These are phyloP conservation scores for Microchrysa polita DNA, from an alignment of 2,888 invertebrate species.

Conservation along the genomic window DNA sequence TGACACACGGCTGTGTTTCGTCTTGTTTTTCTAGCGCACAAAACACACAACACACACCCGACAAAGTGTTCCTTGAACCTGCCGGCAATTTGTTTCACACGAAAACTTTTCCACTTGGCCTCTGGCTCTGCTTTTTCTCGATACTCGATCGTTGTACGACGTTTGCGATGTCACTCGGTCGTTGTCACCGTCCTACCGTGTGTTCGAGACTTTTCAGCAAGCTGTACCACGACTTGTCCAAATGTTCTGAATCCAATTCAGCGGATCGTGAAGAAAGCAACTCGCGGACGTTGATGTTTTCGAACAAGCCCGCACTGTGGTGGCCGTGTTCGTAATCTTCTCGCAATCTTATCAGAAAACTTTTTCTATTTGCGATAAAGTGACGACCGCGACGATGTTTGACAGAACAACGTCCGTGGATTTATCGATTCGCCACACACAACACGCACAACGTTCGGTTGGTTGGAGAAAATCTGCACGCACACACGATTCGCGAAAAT, in stretches of 20 bases:
- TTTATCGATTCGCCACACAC: constrained; percentile 10
- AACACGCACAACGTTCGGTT: too few relatives aligned
- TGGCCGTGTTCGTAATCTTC: too few relatives aligned
- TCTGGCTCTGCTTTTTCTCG: background rate
- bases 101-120: background rate
- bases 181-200: too few relatives aligned
- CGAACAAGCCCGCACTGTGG: background rate
- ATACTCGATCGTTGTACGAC: too few relatives aligned
- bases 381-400: background rate
- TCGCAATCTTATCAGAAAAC: background rate
- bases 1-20: background rate
- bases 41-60: background rate
- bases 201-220: too few relatives aligned
- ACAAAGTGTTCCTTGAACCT: background rate
- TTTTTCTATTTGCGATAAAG: background rate
- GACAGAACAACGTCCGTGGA: background rate
- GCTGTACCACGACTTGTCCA: background rate
- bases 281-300: background rate
- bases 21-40: background rate
- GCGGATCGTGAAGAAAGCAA: constrained; percentile 15
- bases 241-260: constrained; percentile 13
- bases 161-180: too few relatives aligned
- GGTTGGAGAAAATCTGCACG: too few relatives aligned
- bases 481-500: background rate
- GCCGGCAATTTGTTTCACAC: background rate